Percentiles rank a stretch among this genome's conserved stretches.
Conservation (phyloP, 2,113 vertebrate genomes). For the Salvelinus sp. region DNA sequence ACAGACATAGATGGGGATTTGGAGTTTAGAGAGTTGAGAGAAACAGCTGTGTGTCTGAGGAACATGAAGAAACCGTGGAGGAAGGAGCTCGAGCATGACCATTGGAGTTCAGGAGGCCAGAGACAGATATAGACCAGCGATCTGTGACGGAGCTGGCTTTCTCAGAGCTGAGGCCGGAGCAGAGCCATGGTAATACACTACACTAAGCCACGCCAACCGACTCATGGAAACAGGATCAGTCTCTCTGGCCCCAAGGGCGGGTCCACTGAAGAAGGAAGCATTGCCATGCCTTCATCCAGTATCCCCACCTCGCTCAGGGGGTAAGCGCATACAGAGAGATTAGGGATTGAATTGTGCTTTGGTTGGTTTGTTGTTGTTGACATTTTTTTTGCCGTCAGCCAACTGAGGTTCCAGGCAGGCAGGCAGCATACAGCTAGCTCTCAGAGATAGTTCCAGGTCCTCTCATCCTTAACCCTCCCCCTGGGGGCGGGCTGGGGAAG, state of each 20-base stretch:
- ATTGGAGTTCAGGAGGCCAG: conserved; percentile 33
- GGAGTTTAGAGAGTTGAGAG: conserved; percentile 49
- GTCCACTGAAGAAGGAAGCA: conserved; percentile 29
- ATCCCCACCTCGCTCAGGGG: conserved; percentile 26
- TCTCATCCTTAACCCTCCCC: conserved; percentile 46
- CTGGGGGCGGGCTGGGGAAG: conserved; percentile 37
- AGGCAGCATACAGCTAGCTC: conserved; percentile 27
- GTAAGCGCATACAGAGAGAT: conserved; percentile 42
- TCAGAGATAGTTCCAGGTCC: conserved; percentile 67
- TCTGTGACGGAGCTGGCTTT: conserved; percentile 65
- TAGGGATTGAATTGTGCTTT: conserved; percentile 39
- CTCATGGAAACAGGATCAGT: conserved; percentile 53
- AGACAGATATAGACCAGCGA: conserved; percentile 33
- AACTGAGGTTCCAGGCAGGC: conserved; percentile 51
- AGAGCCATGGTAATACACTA: conserved; percentile 41
- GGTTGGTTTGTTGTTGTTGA: conserved; percentile 20
- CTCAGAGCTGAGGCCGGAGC: conserved; percentile 49
- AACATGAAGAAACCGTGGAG: conserved; percentile 41
- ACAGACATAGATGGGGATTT: conserved; percentile 23
- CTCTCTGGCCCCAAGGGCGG: conserved; percentile 45
- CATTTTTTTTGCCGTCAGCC: conserved; percentile 39
- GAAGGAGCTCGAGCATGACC: conserved; percentile 56
- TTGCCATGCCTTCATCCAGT: conserved; percentile 34
- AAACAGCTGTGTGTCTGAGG: conserved; percentile 49
- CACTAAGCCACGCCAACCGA: conserved; percentile 63